A percentile compares a stretch with the other conserved stretches of the same genome.
These are phyloP conservation scores for Noctuana brunneofusca DNA, from an alignment of 2,888 invertebrate species.

Conservation along the genomic window DNA sequence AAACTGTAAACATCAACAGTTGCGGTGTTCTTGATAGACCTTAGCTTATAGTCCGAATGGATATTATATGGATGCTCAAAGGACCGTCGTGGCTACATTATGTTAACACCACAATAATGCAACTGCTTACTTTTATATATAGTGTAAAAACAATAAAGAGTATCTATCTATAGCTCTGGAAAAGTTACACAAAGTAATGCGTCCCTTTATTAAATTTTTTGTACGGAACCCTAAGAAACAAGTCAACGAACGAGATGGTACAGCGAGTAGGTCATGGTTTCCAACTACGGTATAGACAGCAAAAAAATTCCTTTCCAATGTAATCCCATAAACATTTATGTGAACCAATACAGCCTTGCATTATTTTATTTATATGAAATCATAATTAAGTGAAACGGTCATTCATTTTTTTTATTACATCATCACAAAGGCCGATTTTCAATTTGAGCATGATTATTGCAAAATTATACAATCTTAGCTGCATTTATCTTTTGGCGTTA, in stretches of 20 bases:
- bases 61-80: no score
- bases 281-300: conserved; percentile 5
- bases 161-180: no score
- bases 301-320: conserved; percentile 24
- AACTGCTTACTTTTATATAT: no score
- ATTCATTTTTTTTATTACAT: neutral
- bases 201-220: neutral
- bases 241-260: conserved; percentile 25
- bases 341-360: conserved; percentile 10
- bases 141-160: no score
- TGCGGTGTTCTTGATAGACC: no score
- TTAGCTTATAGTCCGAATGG: no score
- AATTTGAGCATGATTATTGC: neutral
- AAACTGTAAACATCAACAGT: no score
- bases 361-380: conserved; percentile 8
- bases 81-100: no score
- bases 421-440: neutral
- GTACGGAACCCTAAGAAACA: neutral
- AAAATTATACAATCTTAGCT: conserved; percentile 8
- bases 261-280: conserved; percentile 29
- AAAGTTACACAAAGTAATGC: no score
- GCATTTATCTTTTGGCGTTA: neutral
- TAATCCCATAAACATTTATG: conserved; percentile 22
- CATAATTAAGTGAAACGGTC: neutral
- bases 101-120: no score